phyloP scores from a whole-genome alignment of 2,797 vertebrate genomes.

The Xenops minutus region DNA sequence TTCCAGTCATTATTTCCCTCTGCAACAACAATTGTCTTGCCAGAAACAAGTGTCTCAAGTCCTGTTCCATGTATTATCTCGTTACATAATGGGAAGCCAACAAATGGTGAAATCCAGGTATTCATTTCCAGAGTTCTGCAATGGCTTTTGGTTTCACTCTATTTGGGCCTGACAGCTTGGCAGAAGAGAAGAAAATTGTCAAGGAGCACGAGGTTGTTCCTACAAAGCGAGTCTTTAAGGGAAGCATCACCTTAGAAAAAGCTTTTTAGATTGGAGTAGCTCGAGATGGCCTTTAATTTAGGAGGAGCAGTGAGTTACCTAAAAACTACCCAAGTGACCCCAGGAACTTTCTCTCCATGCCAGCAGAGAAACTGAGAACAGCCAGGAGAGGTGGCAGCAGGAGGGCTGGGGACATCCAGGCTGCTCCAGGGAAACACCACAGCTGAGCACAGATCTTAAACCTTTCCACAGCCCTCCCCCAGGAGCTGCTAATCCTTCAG shows the following conservation, averaged over 20 bases:
- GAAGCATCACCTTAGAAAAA: neutral
- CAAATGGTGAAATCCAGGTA: neutral
- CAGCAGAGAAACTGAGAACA: neutral
- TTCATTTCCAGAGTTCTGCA: neutral
- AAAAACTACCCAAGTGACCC: neutral
- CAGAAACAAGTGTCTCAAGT: neutral
- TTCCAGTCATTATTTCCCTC: neutral
- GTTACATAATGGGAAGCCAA: neutral
- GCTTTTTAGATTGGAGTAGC: neutral
- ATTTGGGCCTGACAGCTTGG: neutral
- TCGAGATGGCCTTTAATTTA: neutral
- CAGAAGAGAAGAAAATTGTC: neutral
- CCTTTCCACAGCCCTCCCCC: accelerated
- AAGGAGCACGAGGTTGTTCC: neutral
- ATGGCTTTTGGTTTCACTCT: neutral
- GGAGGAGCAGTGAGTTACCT: neutral
- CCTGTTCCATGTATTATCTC: neutral
- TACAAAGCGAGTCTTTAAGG: neutral
- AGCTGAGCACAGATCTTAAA: neutral
- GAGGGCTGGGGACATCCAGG: neutral
- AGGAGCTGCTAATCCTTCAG: neutral
- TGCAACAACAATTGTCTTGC: neutral
- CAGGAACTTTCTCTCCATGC: neutral
- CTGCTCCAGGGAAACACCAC: neutral
- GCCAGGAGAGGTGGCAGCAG: neutral